Evolutionary conservation across 2,888 invertebrate species (phyloP), one percentile per base, ranked within the genome.

Genomic region (Lymantria monacha): DNA sequence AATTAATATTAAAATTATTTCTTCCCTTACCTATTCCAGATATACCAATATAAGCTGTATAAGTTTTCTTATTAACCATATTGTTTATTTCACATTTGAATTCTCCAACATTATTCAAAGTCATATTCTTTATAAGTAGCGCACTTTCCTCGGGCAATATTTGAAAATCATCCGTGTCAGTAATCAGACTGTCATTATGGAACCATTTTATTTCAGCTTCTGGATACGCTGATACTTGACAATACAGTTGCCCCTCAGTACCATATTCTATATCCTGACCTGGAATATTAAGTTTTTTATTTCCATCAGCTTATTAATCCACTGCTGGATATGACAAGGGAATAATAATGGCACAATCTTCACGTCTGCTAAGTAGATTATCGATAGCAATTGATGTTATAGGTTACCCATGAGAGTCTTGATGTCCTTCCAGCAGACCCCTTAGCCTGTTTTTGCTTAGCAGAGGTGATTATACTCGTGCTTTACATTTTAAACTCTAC

Each of bases 11-110:
- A 22, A 22, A 22, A 22, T 3, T 22, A 22, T 22, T 22, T 22
- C 0, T 22, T n/a, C n/a, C n/a, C 66, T 76, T 70, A 87, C 89
- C 88, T 53, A 90, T 59, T 30, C 87, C 89, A 36, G 82, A 75
- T 38, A 90, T 79, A 30, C 55, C 56, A 1, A 88, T 69, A 0
- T 42, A 30, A 7, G 83, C 84, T 0, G 42, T 52, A 52, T 71
- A 74, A 0, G 42, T 59, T 52, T 67, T 63, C 0, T 30, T 59
- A 46, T 79, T 69, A 0, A 69, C 66, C 9, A 61, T 72, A 48
- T 88, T 88, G 0, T 47, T 59, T 0, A 75, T 67, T 56, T 75
- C 69, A 53, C 89, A 90, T 43, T 59, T 76, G 42, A 86, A 90
- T 3, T 64, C 61, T 0, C 88, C 89, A 0, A 73, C 59, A n/a